Conservation (phyloP, 2,888 invertebrate species). For the Lymantria monacha region DNA sequence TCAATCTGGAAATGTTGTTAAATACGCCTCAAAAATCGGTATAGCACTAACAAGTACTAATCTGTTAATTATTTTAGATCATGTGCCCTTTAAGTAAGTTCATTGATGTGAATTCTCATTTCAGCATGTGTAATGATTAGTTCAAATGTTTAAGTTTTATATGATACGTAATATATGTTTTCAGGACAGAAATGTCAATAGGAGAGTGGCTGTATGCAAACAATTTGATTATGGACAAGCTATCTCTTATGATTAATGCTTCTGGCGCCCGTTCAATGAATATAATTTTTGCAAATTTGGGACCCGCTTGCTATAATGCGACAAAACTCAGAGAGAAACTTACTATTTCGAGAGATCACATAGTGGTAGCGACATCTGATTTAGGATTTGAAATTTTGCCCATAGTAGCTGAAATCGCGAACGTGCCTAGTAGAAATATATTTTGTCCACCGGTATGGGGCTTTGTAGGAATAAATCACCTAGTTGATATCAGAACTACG, state of each 20-base stretch:
- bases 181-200: conserved; percentile 49
- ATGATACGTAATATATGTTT: conserved; percentile 11
- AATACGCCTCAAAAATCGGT: conserved; percentile 65
- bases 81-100: conserved; percentile 59
- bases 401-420: conserved; percentile 63
- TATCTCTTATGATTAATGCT: conserved; percentile 76
- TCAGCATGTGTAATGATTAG: too few species aligned
- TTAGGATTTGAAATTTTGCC: conserved; percentile 73
- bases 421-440: conserved; percentile 71
- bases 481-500: conserved; percentile 79
- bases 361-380: conserved; percentile 82
- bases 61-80: conserved; percentile 77
- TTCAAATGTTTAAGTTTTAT: too few species aligned
- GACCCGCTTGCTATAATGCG: conserved; percentile 82
- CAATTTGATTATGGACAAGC: conserved; percentile 54
- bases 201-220: conserved; percentile 66
- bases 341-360: conserved; percentile 66
- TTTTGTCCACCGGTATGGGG: conserved; percentile 85
- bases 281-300: conserved; percentile 79
- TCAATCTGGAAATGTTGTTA: conserved; percentile 54
- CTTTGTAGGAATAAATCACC: conserved; percentile 79
- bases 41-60: conserved; percentile 72
- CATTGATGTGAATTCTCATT: too few species aligned
- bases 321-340: conserved; percentile 65
- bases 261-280: conserved; percentile 67